Evolutionary conservation across 37 sponge, comb jelly and placozoan genomes (phyloP), one percentile per base, ranked within the genome.

Genomic region (Sycon ciliatum): DNA sequence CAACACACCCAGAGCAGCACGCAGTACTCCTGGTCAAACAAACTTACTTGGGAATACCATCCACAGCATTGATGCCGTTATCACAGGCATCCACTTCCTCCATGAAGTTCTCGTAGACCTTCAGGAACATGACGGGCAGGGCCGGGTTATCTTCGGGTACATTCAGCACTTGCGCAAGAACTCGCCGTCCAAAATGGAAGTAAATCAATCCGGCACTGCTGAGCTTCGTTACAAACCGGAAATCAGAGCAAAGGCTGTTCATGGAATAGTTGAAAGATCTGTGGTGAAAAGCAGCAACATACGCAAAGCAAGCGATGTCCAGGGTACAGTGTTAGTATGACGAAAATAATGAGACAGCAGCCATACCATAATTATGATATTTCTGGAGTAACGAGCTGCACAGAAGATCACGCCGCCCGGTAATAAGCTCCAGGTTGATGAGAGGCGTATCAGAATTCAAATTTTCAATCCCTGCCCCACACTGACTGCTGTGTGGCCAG

Each of bases 161-260:
- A 22, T 4, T 13, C 23, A 66, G 35, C 2, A 90, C 78, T 35
- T 72, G 32, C 0, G 86, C 69, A 4, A 93, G 55, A 20, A 86
- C 81, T 5, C 81, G 34, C 16, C 72, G 76, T 34, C 95, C 95
- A 73, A 83, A 93, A 60, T 93, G 95, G 2, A 78, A 61, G 80
- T 88, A 88, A 46, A 93, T 80, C 32, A 93, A 71, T 1, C 95
- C 95, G 56, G 95, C 95, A 74, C 86, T 86, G 78, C 95, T 93
- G 34, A 93, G 85, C 67, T 89, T 93, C n/a, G 95, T 93, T 22
- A 27, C 4, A 79, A 84, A 93, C 80, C 79, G 80, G 20, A 34
- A 72, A 3, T 85, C 86, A 27, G 56, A 53, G 32, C 74, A 82
- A 5, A 93, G 56, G n/a, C 76, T 79, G 18, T 80, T 22, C 95